Evolutionary conservation across 2,113 vertebrate genomes (phyloP).

Genomic region (Gymnocephalus cernua): DNA sequence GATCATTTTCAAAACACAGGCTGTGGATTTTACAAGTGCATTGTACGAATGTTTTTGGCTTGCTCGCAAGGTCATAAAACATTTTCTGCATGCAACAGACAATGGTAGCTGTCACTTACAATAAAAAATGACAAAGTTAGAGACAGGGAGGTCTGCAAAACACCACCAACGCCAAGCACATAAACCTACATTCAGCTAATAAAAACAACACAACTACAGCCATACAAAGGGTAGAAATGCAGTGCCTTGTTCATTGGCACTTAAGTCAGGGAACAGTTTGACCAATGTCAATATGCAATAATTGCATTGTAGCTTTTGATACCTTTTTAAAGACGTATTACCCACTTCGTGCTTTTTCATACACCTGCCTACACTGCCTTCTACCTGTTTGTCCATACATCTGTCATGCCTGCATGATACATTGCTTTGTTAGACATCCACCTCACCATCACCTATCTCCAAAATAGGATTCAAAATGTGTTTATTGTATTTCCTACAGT

Average conservation of each 20-base stretch:
- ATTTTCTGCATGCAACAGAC: slow-evolving; percentile 22
- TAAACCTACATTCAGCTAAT: neutral
- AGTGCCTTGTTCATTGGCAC: neutral
- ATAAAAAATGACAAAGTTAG: slow-evolving; percentile 13
- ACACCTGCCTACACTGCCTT: neutral
- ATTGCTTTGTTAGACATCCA: neutral
- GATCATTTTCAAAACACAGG: neutral
- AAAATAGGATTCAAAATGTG: slow-evolving; percentile 32
- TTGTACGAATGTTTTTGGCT: slow-evolving; percentile 17
- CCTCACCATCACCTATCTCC: neutral
- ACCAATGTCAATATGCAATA: neutral
- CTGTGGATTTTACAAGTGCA: slow-evolving; percentile 23
- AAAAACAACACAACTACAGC: neutral
- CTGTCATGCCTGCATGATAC: neutral
- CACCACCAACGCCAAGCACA: slow-evolving; percentile 4
- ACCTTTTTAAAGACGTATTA: neutral
- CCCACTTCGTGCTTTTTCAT: neutral
- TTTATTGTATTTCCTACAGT: slow-evolving; percentile 51
- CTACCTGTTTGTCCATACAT: neutral
- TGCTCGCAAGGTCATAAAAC: slow-evolving; percentile 39
- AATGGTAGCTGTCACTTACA: slow-evolving; percentile 21
- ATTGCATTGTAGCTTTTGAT: neutral
- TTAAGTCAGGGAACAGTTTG: neutral
- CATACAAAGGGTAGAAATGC: neutral
- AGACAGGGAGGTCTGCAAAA: slow-evolving; percentile 15